phyloP scores from a whole-genome alignment of 2,113 vertebrate genomes.

The Zosterops hypoxanthus region DNA sequence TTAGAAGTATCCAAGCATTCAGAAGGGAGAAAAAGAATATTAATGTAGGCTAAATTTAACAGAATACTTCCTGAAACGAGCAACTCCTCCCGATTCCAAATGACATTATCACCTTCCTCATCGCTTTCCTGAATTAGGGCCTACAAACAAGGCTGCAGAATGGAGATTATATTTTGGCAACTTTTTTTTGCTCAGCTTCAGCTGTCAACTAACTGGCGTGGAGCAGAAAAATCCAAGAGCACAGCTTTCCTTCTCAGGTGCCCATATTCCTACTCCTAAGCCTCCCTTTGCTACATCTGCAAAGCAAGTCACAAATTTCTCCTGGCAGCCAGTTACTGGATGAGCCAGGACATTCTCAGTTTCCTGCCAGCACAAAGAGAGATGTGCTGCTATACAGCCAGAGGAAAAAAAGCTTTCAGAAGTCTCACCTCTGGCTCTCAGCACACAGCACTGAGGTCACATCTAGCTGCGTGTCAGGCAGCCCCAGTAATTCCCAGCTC shows the following conservation, averaged over 20 bases:
- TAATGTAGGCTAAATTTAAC: not conserved
- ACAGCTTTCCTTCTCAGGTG: not conserved
- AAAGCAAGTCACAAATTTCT: not conserved
- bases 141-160: slow-evolving; percentile 1
- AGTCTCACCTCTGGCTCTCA: not conserved
- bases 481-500: slow-evolving; percentile 47
- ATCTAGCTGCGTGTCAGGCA: slow-evolving; percentile 38
- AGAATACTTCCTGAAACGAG: not conserved
- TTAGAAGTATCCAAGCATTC: not conserved
- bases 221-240: not conserved
- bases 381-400: not conserved
- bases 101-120: slow-evolving; percentile 18
- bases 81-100: not conserved
- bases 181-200: not conserved
- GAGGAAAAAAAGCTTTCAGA: slow-evolving; percentile 5
- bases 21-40: not conserved
- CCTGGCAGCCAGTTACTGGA: not conserved
- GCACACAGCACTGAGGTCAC: not conserved
- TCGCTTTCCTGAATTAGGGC: not conserved
- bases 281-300: not conserved
- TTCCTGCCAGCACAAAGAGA: not conserved
- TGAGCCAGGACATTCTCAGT: not conserved
- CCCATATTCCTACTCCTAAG: not conserved
- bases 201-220: not conserved
- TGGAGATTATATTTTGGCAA: not conserved